These are phyloP conservation scores for Apodemus sylvaticus DNA, from an alignment of 2,113 vertebrate species.

Conservation along the genomic window DNA sequence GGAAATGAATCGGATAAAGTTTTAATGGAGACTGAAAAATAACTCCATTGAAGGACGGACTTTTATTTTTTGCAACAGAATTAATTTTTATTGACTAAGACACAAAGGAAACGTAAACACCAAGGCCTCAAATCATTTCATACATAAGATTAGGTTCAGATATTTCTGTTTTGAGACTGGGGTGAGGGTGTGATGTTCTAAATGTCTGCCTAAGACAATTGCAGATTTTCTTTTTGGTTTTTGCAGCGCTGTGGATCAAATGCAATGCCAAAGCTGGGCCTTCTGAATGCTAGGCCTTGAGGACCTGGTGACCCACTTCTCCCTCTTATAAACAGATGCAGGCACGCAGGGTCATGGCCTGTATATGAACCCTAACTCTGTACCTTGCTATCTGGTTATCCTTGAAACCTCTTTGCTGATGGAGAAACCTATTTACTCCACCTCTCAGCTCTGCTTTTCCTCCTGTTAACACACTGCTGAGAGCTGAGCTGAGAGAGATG, in stretches of 20 bases:
- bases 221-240: neutral
- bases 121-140: constrained; percentile 6
- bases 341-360: neutral
- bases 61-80: constrained; percentile 52
- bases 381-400: neutral
- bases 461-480: neutral
- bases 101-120: constrained; percentile 46
- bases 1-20: constrained; percentile 30
- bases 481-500: neutral
- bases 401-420: neutral
- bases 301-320: neutral
- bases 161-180: constrained; percentile 26
- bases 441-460: neutral
- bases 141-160: constrained; percentile 20
- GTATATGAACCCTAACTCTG: neutral
- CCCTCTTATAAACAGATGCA: neutral
- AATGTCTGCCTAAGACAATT: neutral
- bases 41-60: neutral
- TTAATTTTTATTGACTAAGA: constrained; percentile 56
- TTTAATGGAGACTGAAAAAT: constrained; percentile 15
- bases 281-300: neutral
- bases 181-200: neutral
- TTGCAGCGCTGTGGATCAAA: neutral
- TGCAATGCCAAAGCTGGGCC: neutral
- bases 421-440: neutral